Base-by-base conservation (phyloP, 2,113 vertebrate species). In the Procavia capensis region DNA sequence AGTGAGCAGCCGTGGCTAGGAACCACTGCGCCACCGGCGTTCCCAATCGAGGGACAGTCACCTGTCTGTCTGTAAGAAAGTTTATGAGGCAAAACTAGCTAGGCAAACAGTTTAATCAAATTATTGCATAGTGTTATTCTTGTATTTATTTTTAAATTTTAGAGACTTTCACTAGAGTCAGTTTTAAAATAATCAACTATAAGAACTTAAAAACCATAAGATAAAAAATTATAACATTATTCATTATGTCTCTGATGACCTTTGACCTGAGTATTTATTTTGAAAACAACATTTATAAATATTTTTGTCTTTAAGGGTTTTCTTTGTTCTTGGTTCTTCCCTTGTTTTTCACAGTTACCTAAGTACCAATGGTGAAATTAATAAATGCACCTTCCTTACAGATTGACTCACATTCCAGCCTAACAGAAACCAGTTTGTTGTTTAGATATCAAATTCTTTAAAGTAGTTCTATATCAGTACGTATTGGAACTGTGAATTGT, bases 401-500 rank as follows among this genome's bases (percentile, higher is more conserved):
- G 88, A 97, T 87, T 79, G 66, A 66, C 19, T 64, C 63, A 43
- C 63, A 50, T 2, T 90, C 94, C 92, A 91, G 47, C 92, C 13
- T 79, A 74, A 17, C 95, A 94, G 47, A 97, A 96, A 95, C 1
- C 45, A 82, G n/a, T 11, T 8, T 2, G 1, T 90, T 95, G 50
- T 93, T 92, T 93, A 84, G 63, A 91, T 82, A 84, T 66, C 81
- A 43, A 90, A 31, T 95, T 96, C 43, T 94, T 96, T 92, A 70
- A 97, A 97, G 68, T 91, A 85, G 95, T 94, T 88, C 3, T 36
- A 68, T 96, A 89, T n/a, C 31, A 45, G 24, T 66, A 47, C 3
- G 0, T 93, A 45, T 47, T 57, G 85, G 9, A 41, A 76, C 64
- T 27, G 2, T 85, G 50, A 31, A 1, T 83, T 68, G 82, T 50